phyloP scores from a whole-genome alignment of 2,797 vertebrate species.

The Liasis olivaceus region DNA sequence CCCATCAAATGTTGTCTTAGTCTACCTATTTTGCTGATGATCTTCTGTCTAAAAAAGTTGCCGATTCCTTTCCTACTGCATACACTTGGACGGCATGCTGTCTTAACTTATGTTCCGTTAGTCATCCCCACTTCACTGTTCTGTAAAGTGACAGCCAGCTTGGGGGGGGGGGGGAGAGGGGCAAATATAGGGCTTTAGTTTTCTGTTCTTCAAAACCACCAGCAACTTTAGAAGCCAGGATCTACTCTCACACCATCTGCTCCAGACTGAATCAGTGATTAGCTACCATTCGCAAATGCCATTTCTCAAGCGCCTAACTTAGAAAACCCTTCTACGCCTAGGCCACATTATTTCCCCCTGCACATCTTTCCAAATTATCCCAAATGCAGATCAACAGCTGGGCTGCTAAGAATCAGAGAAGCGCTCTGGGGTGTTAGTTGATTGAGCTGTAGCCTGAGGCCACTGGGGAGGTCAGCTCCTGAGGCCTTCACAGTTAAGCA shows the following conservation, averaged over 20 bases:
- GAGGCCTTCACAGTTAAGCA: slow-evolving; percentile 62
- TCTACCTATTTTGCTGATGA: background rate
- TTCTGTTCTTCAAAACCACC: background rate
- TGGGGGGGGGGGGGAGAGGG: background rate
- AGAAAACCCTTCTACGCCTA: no score
- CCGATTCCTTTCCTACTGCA: background rate
- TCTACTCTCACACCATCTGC: background rate
- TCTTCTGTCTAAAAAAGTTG: background rate
- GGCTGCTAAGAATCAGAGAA: slow-evolving; percentile 58
- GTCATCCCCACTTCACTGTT: background rate
- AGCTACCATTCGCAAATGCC: background rate
- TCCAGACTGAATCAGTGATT: background rate
- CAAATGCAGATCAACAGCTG: background rate
- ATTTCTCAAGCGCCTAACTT: background rate
- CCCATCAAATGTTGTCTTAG: no score
- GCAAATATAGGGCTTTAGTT: background rate
- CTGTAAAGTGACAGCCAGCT: background rate
- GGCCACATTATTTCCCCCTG: background rate
- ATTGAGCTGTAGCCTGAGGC: slow-evolving; percentile 66
- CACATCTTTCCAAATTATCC: slow-evolving; percentile 2
- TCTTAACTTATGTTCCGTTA: background rate
- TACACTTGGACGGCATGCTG: no score
- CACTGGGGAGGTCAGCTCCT: slow-evolving; percentile 65
- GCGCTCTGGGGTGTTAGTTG: slow-evolving; percentile 56
- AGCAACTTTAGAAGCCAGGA: background rate